Conservation (phyloP, 2,113 vertebrate genomes). For the Scomber colias region DNA sequence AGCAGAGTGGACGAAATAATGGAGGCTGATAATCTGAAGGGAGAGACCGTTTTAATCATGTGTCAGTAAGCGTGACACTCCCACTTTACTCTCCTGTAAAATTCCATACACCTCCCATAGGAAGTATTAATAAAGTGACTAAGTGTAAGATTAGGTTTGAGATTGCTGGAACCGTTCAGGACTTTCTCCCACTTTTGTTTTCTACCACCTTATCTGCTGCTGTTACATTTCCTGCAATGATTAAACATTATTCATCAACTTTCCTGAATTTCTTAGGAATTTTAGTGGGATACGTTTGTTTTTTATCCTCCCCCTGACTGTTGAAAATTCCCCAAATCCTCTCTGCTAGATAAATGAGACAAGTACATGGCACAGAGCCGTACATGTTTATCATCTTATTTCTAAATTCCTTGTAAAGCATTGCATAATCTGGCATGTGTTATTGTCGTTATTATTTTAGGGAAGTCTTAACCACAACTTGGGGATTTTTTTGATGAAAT, state of each 20-base stretch:
- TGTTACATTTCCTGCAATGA: constrained; percentile 57
- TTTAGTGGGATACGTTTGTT: constrained; percentile 60
- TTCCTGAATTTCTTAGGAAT: constrained; percentile 71
- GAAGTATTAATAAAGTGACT: constrained; percentile 32
- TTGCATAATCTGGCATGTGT: constrained; percentile 35
- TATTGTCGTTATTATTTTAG: constrained; percentile 1
- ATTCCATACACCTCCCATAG: constrained; percentile 59
- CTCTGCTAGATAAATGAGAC: constrained; percentile 20
- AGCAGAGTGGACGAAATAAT: constrained; percentile 2
- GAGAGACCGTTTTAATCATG: constrained; percentile 45
- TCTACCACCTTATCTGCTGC: constrained; percentile 1
- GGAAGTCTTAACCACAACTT: constrained; percentile 26
- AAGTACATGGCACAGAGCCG: neutral
- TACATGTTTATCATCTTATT: neutral
- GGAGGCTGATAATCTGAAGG: neutral
- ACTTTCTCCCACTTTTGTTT: neutral
- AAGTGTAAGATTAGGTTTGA: constrained; percentile 4
- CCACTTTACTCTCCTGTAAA: constrained; percentile 27
- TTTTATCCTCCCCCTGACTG: constrained; percentile 26
- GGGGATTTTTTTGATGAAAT: constrained; percentile 36
- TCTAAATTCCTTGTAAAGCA: constrained; percentile 16
- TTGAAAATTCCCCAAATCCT: constrained; percentile 45
- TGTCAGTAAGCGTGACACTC: constrained; percentile 36
- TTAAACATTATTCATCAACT: constrained; percentile 38
- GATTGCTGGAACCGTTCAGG: constrained; percentile 16